Evolutionary conservation across 2,113 vertebrate species (phyloP).

Genomic region (Irena cyanogastra): DNA sequence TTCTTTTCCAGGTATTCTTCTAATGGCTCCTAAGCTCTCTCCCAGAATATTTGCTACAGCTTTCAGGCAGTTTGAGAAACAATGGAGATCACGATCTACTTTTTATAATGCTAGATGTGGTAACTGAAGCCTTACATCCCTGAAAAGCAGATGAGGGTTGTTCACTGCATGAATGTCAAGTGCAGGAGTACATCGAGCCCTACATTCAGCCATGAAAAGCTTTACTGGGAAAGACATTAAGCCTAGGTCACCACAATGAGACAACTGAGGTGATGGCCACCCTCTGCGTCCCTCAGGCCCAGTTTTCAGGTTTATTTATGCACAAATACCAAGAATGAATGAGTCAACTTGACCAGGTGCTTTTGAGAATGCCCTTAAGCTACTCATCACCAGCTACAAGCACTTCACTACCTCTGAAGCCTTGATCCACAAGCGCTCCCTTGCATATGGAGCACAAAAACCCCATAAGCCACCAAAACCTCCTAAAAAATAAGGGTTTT

Average conservation of each 20-base stretch:
- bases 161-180: neutral
- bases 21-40: neutral
- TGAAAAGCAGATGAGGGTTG: neutral
- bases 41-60: neutral
- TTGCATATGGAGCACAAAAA: neutral
- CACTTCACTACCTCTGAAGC: neutral
- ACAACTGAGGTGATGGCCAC: neutral
- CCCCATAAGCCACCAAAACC: neutral
- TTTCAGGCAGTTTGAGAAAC: slow-evolving; percentile 3
- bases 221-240: neutral
- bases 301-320: neutral
- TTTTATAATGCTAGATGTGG: neutral
- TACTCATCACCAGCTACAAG: neutral
- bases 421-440: neutral
- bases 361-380: neutral
- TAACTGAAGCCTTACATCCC: neutral
- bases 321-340: neutral
- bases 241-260: neutral
- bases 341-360: neutral
- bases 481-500: neutral
- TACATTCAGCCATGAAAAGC: neutral
- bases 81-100: neutral
- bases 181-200: neutral
- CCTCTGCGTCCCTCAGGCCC: neutral
- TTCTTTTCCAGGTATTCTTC: slow-evolving; percentile 35